Conservation (phyloP, 2,113 vertebrate species). For the Abramis brama region DNA sequence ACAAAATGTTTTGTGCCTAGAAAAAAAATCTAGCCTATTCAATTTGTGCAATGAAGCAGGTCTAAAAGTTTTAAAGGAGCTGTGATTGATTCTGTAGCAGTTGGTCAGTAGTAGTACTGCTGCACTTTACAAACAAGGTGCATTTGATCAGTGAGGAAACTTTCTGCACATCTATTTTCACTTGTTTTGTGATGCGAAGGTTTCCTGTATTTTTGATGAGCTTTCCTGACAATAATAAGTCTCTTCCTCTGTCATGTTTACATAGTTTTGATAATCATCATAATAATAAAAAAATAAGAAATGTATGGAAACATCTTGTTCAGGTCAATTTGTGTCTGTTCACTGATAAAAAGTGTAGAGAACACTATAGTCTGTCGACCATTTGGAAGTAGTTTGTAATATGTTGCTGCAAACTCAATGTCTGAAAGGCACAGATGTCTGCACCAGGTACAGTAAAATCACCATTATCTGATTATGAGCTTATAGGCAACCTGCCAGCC, state of each 20-base stretch:
- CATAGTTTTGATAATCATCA: no score
- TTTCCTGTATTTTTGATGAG: not conserved
- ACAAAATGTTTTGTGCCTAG: not conserved
- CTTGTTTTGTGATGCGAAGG: not conserved
- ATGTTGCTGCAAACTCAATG: not conserved
- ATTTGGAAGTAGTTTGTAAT: constrained; percentile 4
- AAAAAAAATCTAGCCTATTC: not conserved
- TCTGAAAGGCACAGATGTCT: not conserved
- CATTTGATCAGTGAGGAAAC: not conserved
- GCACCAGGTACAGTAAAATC: constrained; percentile 18
- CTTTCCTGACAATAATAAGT: constrained; percentile 1
- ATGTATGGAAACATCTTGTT: not conserved
- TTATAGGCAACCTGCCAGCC: not conserved
- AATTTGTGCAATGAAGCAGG: constrained; percentile 11
- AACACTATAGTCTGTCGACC: not conserved
- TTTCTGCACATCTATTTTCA: not conserved
- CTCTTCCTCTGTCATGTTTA: not conserved
- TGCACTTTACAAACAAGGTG: not conserved
- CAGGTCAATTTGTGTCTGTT: not conserved
- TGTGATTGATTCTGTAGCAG: constrained; percentile 18
- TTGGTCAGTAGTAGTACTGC: not conserved
- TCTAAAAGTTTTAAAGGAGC: not conserved
- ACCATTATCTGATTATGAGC: constrained; percentile 40
- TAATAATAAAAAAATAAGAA: not conserved
- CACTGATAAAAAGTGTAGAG: not conserved